phyloP scores from a whole-genome alignment of 2,797 vertebrate species.

The Crotalus adamanteus region DNA sequence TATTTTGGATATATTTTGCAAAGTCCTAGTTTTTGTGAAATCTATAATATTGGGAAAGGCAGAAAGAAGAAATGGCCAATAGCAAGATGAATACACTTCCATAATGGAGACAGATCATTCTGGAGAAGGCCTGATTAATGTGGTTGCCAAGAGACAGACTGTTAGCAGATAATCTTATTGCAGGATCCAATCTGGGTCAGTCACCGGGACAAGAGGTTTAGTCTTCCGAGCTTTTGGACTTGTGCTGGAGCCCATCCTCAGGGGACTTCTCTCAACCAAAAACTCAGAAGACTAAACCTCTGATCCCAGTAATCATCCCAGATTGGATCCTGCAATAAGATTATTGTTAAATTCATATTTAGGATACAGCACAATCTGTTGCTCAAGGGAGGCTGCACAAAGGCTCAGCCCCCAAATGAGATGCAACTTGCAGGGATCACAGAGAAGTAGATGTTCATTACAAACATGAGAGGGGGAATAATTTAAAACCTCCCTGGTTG shows the following conservation, averaged over 20 bases:
- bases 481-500: background rate
- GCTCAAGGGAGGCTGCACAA: background rate
- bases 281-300: background rate
- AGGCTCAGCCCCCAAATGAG: background rate
- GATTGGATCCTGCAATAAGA: background rate
- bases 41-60: background rate
- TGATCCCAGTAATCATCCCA: background rate
- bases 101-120: background rate
- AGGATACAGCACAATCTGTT: background rate
- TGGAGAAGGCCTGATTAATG: background rate
- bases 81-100: background rate
- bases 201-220: background rate
- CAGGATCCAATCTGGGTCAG: background rate
- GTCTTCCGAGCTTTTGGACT: background rate
- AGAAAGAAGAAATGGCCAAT: background rate
- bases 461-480: background rate
- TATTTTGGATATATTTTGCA: background rate
- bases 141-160: background rate
- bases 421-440: background rate
- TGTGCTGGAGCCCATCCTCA: background rate
- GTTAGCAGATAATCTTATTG: background rate
- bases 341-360: background rate
- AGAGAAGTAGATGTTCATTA: background rate
- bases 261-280: background rate
- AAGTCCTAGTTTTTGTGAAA: background rate